Percentiles rank a stretch among this genome's conserved stretches.
These are phyloP conservation scores for Seira ritae DNA, from an alignment of 2,888 invertebrate genomes.

Conservation along the genomic window DNA sequence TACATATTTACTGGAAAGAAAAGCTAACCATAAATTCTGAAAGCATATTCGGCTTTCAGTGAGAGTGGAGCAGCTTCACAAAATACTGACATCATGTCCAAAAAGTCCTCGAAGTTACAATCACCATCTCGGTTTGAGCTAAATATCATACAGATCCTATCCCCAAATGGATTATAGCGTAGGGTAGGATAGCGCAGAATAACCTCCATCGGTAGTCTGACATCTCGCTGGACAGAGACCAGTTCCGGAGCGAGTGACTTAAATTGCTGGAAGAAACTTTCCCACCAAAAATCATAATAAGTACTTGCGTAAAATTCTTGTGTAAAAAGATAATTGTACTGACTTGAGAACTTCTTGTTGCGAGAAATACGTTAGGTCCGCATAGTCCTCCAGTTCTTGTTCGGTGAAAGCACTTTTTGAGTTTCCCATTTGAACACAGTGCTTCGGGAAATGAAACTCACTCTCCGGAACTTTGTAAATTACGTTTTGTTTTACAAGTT, in stretches of 20 bases:
- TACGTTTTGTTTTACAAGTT: too few species aligned
- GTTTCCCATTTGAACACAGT: constrained; percentile 82
- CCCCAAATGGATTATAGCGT: constrained; percentile 90
- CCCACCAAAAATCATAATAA: constrained; percentile 19
- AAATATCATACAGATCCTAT: constrained; percentile 94
- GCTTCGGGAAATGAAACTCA: too few species aligned
- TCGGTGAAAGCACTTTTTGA: constrained; percentile 90
- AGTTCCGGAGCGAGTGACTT: constrained; percentile 92
- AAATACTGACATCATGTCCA: constrained; percentile 98
- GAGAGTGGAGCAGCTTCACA: constrained; percentile 93
- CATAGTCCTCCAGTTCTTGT: constrained; percentile 91
- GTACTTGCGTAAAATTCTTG: constrained; percentile 16
- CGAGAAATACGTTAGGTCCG: constrained; percentile 95
- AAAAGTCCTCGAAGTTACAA: constrained; percentile 95
- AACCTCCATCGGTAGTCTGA: constrained; percentile 74
- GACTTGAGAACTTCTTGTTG: constrained; percentile 94
- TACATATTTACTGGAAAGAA: too few species aligned
- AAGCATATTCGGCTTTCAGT: constrained; percentile 96
- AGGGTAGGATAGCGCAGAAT: constrained; percentile 91
- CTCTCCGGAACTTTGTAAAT: too few species aligned
- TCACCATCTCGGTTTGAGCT: constrained; percentile 92
- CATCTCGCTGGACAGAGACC: constrained; percentile 91
- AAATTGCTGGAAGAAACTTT: constrained; percentile 94
- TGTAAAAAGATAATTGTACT: constrained; percentile 17
- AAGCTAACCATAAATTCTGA: constrained; percentile 88